Base-by-base conservation (phyloP, 2,888 invertebrate species). In the Ectemnius cavifrons region DNA sequence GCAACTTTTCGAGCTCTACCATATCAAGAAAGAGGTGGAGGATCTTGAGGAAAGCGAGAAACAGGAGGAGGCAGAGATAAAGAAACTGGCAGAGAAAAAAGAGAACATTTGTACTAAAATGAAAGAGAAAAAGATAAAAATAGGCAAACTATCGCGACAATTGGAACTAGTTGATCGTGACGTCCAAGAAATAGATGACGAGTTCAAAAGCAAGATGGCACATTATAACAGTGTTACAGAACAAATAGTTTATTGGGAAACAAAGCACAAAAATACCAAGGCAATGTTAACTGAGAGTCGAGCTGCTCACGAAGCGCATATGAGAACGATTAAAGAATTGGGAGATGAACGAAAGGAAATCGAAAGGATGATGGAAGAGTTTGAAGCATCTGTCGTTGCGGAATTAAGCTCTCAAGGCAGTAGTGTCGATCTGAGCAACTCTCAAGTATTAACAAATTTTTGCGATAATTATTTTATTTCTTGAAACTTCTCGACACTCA, bases 171-270 rank as follows among this genome's bases (percentile, higher is more conserved):
- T 52, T 59, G 71, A 57, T 46, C 52, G 49, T 63, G 27, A 56
- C 18, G 63, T 60, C 47, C 13, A 47, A 1, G 20, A 71, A 68
- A 49, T 18, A 47, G 76, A 73, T 27, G 11, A 28, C 11, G 5
- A 1, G 68, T 71, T 20, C 59, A 65, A 16, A 97, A 97, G 14
- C 2, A 28, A 37, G 89, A 94, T 96, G 63, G 97, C 98, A 0
- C 94, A 96, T 1, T 97, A 97, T 90, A 97, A 98, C 66, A 97
- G 97, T 90, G 96, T 97, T 0, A 98, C 98, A 90, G 98, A 97
- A 88, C 94, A 96, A 74, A 97, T 97, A 0, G 94, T 96, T 0
- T 97, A 98, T 92, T 96, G 97, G 90, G 95, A 97, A 89, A 97
- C 98, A 91, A 98, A 98, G 91, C 91, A 97, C 18, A 95, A 96